Evolutionary conservation across 2,888 invertebrate species (phyloP), one percentile per base, ranked within the genome.

Genomic region (Pasiphila rectangulata): DNA sequence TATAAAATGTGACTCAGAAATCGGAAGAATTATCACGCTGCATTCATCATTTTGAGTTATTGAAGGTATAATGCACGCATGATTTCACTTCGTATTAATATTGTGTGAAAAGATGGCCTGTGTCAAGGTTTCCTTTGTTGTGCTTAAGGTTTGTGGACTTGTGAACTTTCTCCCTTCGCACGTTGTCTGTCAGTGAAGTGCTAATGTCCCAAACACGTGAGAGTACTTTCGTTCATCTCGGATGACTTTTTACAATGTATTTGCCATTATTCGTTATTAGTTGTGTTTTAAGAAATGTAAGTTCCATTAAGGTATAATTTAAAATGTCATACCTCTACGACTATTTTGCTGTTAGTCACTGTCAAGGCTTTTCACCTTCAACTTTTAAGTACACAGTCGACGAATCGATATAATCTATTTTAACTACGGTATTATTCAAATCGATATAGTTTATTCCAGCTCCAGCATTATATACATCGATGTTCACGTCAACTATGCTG

Each of bases 91-190:
- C 17, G 38, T 27, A 43, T 46, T 41, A 29, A 35, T 46, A 48
- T 35, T 34, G 32, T 43, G 43, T 43, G 43, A 35, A 48, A 39
- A 51, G n/a, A 42, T 42, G 47, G 46, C 43, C 36, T 42, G 21
- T 27, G 40, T 43, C 42, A 45, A 45, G 50, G 47, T 47, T 41
- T 27, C n/a, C 38, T 50, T 52, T 54, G 47, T 56, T 41, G 30
- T 41, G 43, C 20, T 20, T 23, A 48, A 30, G 40, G 29, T 32
- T 32, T 45, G 41, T 37, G 35, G 29, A 39, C 16, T 16, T 16
- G 32, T 16, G 7, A 20, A 45, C 54, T 57, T 55, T 57, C 57
- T 44, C 49, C 49, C 53, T 46, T 52, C 46, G 46, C 57, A 36
- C 27, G 19, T 52, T 34, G 44, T 40, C 40, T 30, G 21, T 38